Evolutionary conservation across 2,113 vertebrate species (phyloP).

Genomic region (Amblyopsis rosae): DNA sequence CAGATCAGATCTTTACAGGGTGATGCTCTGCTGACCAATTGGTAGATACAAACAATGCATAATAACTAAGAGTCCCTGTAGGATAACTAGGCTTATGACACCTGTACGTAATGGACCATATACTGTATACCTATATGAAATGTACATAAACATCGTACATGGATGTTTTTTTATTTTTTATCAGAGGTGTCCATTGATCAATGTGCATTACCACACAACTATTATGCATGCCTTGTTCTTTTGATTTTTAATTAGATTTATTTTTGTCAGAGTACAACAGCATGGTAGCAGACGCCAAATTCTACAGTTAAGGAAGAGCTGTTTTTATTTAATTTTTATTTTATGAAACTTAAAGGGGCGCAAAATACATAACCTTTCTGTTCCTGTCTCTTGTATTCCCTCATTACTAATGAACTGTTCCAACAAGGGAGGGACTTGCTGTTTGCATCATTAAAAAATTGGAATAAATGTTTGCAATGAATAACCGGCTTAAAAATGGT

Average conservation of each 20-base stretch:
- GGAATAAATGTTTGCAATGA: slow-evolving; percentile 83
- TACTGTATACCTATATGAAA: slow-evolving; percentile 61
- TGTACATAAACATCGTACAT: slow-evolving; percentile 72
- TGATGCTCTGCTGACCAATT: slow-evolving; percentile 46
- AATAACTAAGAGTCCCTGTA: slow-evolving; percentile 24
- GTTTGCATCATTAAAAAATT: slow-evolving; percentile 71
- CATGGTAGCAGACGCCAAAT: slow-evolving; percentile 67
- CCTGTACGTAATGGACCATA: slow-evolving; percentile 58
- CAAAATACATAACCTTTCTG: slow-evolving; percentile 62
- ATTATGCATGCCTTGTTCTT: slow-evolving; percentile 79
- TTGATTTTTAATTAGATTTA: slow-evolving; percentile 61
- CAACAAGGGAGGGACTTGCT: slow-evolving; percentile 62
- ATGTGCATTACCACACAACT: slow-evolving; percentile 69
- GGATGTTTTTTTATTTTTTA: slow-evolving; percentile 60
- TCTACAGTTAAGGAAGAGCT: slow-evolving; percentile 32
- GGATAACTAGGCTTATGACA: slow-evolving; percentile 30
- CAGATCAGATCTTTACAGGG: slow-evolving; percentile 39
- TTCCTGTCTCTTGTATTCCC: slow-evolving; percentile 63
- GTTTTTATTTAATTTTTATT: slow-evolving; percentile 27
- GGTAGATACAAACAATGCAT: slow-evolving; percentile 7
- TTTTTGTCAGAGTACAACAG: slow-evolving; percentile 50
- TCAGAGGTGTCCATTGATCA: slow-evolving; percentile 63
- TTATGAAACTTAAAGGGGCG: slow-evolving; percentile 44
- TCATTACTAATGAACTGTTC: slow-evolving; percentile 65
- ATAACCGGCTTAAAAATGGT: slow-evolving; percentile 61